Evolutionary conservation across 30 jellyfish, hydroid and myxozoan species (phyloP), one percentile per base, ranked within the genome.

Genomic region (Sanderia malayensis): DNA sequence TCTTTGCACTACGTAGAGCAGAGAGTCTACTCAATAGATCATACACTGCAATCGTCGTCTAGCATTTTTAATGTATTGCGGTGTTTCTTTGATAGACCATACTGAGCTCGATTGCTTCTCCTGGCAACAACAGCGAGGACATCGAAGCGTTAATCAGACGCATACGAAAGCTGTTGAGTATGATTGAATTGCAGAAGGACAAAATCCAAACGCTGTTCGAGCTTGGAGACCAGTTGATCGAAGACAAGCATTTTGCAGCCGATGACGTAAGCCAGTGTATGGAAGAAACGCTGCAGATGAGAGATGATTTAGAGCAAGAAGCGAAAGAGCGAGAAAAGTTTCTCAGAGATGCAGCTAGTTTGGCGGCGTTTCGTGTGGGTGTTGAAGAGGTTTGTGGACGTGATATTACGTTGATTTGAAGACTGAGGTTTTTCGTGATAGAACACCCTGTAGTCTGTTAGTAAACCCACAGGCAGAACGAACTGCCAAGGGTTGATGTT

Each of bases 351-450:
- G 80, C 87, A 23, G n/a, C 47, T 28, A 28, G 26, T 18, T 33
- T 76, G 4, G 72, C 87, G 10, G 37, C 31, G 18, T 61, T 76
- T 46, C 47, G 80, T 0, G 29, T 31, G 70, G 70, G 62, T 28
- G 67, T 59, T n/a, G 80, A 76, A 47, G 87, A 76, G 87, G 87
- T 76, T 44, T 37, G 64, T 49, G n/a, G n/a, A n/a, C n/a, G n/a
- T n/a, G n/a, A n/a, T n/a, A n/a, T n/a, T n/a, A n/a, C n/a, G n/a
- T n/a, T n/a, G n/a, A n/a, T n/a, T n/a, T n/a, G n/a, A n/a, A n/a
- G n/a, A n/a, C n/a, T n/a, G n/a, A n/a, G n/a, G n/a, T n/a, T n/a
- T n/a, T n/a, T n/a, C n/a, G n/a, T n/a, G n/a, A n/a, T n/a, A n/a
- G n/a, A n/a, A n/a, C n/a, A n/a, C n/a, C n/a, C n/a, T n/a, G n/a